Percentiles rank a stretch among this genome's conserved stretches.
Evolutionary conservation across 2,797 vertebrate species (phyloP).

Genomic region (Valencia hispanica): DNA sequence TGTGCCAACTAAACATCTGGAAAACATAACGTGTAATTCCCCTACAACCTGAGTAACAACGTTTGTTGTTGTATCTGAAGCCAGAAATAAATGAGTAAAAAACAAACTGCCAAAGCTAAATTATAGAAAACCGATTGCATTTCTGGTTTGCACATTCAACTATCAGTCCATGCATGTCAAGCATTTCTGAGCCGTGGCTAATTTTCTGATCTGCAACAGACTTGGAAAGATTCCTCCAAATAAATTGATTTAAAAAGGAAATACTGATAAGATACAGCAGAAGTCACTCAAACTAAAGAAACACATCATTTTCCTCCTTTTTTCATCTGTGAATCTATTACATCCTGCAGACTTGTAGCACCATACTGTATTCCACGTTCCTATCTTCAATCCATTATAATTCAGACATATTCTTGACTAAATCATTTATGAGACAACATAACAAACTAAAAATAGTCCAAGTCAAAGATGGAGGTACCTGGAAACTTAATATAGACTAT

Average conservation of each 20-base stretch:
- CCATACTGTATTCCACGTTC: not conserved
- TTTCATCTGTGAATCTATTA: not conserved
- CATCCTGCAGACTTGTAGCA: not conserved
- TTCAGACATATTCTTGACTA: not conserved
- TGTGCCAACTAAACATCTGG: not conserved
- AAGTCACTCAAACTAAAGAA: not conserved
- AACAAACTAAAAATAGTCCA: not conserved
- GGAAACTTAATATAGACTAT: too few relatives aligned
- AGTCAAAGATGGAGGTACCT: not conserved
- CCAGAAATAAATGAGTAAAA: not conserved
- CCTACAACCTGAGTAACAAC: not conserved
- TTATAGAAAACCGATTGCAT: not conserved
- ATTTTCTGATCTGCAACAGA: too few relatives aligned
- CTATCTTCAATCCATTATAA: not conserved
- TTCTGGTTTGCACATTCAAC: not conserved
- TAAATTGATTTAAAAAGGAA: not conserved
- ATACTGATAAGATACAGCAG: not conserved
- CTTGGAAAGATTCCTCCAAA: not conserved
- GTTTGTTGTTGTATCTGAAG: not conserved
- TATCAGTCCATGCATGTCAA: not conserved
- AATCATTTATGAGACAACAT: not conserved
- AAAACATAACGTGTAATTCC: not conserved
- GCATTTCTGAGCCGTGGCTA: not conserved
- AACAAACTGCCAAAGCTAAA: not conserved
- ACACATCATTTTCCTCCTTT: not conserved